A percentile compares a stretch with the other conserved stretches of the same genome.
phyloP scores from a whole-genome alignment of 2,797 vertebrate genomes.

The Tamandua tetradactyla region DNA sequence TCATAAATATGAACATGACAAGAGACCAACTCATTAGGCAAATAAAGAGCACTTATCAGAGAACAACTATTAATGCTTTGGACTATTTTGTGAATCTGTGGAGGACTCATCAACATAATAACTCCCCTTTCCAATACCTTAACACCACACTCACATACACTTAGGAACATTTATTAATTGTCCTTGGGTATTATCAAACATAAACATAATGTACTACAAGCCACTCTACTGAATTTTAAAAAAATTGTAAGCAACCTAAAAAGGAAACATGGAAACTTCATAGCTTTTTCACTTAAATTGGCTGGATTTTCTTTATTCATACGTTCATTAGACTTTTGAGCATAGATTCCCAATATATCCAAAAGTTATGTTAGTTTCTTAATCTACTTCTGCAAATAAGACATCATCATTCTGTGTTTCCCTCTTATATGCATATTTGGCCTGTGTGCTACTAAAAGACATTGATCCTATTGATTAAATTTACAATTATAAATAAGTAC shows the following conservation, averaged over 20 bases:
- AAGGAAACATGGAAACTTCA: not conserved
- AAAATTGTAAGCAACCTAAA: not conserved
- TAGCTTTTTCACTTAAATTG: not conserved
- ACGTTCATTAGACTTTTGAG: not conserved
- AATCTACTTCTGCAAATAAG: not conserved
- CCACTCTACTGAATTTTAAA: not conserved
- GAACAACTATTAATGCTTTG: not conserved
- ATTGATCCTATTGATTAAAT: too few species aligned
- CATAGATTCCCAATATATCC: not conserved
- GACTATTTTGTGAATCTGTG: not conserved
- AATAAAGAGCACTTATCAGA: conserved; percentile 1
- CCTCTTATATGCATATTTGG: not conserved
- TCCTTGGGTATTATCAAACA: not conserved
- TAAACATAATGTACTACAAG: not conserved
- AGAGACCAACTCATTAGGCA: not conserved
- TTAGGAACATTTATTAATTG: not conserved
- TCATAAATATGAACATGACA: not conserved
- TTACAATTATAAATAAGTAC: too few species aligned
- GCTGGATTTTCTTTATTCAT: not conserved
- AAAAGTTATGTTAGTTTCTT: not conserved
- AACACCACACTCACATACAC: not conserved
- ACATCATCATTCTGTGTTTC: not conserved
- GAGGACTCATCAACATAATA: not conserved
- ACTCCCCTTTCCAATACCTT: not conserved
- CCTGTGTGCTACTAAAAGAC: not conserved